Base-by-base conservation (phyloP, 2,797 vertebrate genomes). In the Hydrolagus colliei region DNA sequence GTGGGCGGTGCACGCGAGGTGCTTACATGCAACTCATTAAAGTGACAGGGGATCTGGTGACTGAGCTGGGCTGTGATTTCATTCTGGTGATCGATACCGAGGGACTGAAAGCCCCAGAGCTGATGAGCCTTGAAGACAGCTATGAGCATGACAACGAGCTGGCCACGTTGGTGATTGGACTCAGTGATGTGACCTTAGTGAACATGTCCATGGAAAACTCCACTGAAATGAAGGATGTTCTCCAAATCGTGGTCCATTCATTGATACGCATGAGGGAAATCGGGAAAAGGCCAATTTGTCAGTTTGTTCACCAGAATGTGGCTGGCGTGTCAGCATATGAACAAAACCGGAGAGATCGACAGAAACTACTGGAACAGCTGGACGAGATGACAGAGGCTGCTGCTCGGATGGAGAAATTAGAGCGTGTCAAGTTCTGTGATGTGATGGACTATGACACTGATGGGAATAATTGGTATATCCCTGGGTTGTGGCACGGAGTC, bases 61-160 rank as follows among this genome's bases (percentile, higher is more conserved):
- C 90, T 76, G 91, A 94, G 20, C 88, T 95, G 85, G 91, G 89
- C 22, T 93, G 92, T 63, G 91, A 94, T 74, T 92, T 92, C 22
- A 88, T 94, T 73, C 68, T 94, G 86, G 87, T 27, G 27, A 27
- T 27, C 27, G 27, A 27, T 27, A 27, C 27, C 27, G 27, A 27
- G 27, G 27, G 27, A 27, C 27, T 27, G 27, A 27, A 27, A 27
- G 27, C 27, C 27, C 27, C 27, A 27, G 27, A 27, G 27, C 0
- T 27, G 27, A 27, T 27, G 27, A 27, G 27, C 27, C 27, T 27
- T 27, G 27, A 27, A 27, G 27, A 27, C 27, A 27, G 27, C 27
- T 27, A 27, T 27, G 27, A 27, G 27, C 27, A 27, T 1, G 27
- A 27, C 91, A n/a, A 92, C 94, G 6, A 92, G 94, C 87, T 92